A percentile compares a stretch with the other conserved stretches of the same genome.
phyloP scores from a whole-genome alignment of 2,113 vertebrate species.

The Coracopsis vasa region DNA sequence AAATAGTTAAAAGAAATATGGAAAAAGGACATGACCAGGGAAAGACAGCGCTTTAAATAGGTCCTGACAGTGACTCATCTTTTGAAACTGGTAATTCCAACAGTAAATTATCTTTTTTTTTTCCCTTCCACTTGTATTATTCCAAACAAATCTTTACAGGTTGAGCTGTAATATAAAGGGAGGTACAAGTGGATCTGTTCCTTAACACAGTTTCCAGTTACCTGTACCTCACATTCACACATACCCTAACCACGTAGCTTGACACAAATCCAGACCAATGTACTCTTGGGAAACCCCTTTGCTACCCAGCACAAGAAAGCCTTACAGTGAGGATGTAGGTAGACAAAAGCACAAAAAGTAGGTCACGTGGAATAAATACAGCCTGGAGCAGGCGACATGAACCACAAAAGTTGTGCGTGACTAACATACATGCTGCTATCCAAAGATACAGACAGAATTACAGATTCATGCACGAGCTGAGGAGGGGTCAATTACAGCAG shows the following conservation, averaged over 20 bases:
- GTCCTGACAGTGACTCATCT: background rate
- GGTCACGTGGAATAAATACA: background rate
- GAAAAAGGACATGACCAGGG: background rate
- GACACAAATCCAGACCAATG: background rate
- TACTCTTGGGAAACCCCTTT: background rate
- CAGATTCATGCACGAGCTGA: background rate
- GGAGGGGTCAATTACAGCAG: background rate
- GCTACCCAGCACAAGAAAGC: background rate
- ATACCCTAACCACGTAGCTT: background rate
- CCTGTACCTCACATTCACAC: background rate
- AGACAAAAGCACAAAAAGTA: slow-evolving; percentile 18
- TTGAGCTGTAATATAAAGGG: background rate
- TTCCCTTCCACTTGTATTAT: background rate
- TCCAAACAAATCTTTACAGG: background rate
- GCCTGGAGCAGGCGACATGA: slow-evolving; percentile 19
- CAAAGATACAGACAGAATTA: background rate
- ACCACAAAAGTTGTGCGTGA: background rate
- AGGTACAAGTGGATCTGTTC: background rate
- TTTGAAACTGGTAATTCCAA: background rate
- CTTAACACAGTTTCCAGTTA: background rate
- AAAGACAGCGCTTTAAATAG: background rate
- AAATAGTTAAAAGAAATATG: background rate
- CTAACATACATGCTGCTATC: background rate
- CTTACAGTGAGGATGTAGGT: background rate
- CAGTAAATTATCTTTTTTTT: background rate